These are phyloP conservation scores for Pyrocoelia pectoralis DNA, from an alignment of 2,888 invertebrate genomes.

Conservation along the genomic window DNA sequence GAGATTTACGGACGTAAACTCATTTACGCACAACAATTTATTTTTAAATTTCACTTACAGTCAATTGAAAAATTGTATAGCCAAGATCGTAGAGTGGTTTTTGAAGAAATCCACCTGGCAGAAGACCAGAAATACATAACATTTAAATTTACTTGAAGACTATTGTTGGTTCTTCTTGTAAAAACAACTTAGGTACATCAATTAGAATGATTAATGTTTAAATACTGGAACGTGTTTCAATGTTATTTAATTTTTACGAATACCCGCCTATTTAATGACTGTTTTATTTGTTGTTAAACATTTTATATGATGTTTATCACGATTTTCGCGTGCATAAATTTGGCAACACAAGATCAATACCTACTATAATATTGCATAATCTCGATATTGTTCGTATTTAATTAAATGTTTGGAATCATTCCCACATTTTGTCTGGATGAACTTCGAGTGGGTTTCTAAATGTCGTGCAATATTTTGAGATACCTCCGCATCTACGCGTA, in stretches of 20 bases:
- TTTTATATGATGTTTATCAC: too few species aligned
- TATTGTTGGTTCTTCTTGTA: too few species aligned
- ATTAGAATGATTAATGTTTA: too few species aligned
- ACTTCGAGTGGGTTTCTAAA: neutral
- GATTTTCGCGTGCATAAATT: neutral
- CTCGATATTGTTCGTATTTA: neutral
- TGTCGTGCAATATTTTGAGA: conserved; percentile 7
- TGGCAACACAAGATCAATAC: neutral
- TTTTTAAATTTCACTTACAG: conserved; percentile 2
- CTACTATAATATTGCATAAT: conserved; percentile 4
- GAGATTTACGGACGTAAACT: conserved; percentile 6
- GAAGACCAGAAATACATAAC: neutral
- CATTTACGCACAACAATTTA: neutral
- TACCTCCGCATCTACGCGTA: neutral
- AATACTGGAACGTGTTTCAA: too few species aligned
- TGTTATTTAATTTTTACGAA: too few species aligned
- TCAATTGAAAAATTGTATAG: neutral
- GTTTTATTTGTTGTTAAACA: too few species aligned
- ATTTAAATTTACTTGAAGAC: too few species aligned
- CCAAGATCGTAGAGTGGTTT: neutral
- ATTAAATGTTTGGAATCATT: conserved; percentile 3
- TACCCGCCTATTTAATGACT: too few species aligned
- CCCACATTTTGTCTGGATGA: conserved; percentile 9
- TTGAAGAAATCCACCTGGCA: neutral
- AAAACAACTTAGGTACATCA: too few species aligned